phyloP scores from a whole-genome alignment of 2,888 invertebrate species.

The Plagodis dolabraria region DNA sequence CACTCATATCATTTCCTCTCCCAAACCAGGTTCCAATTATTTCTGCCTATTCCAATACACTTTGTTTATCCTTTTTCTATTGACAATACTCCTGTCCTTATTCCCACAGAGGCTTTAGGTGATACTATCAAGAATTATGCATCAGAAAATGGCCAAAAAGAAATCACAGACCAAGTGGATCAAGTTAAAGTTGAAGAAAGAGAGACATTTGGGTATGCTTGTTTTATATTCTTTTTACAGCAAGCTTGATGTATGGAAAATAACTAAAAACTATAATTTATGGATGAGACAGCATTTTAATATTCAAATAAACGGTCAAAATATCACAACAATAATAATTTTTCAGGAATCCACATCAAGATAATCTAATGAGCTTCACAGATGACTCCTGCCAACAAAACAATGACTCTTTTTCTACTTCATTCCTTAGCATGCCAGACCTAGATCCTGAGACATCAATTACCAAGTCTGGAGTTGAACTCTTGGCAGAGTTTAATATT shows the following conservation, averaged over 20 bases:
- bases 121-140: background rate
- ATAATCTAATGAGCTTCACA: constrained; percentile 59
- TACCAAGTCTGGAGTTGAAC: constrained; percentile 58
- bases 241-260: too few species aligned
- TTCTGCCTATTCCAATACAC: constrained; percentile 34
- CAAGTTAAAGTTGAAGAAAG: constrained; percentile 15
- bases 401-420: constrained; percentile 59
- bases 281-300: too few species aligned
- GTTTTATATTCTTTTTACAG: background rate
- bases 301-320: background rate
- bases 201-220: constrained; percentile 30
- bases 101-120: constrained; percentile 36
- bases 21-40: constrained; percentile 55
- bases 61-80: constrained; percentile 37
- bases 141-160: background rate
- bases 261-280: too few species aligned
- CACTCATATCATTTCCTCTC: constrained; percentile 40
- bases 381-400: constrained; percentile 59
- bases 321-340: background rate
- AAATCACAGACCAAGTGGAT: background rate
- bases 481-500: constrained; percentile 73
- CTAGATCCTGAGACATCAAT: constrained; percentile 59
- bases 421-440: constrained; percentile 75
- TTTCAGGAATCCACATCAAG: constrained; percentile 59
- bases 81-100: constrained; percentile 16